Evolutionary conservation across 2,113 vertebrate genomes (phyloP).

Genomic region (Mormyrus iriodes): DNA sequence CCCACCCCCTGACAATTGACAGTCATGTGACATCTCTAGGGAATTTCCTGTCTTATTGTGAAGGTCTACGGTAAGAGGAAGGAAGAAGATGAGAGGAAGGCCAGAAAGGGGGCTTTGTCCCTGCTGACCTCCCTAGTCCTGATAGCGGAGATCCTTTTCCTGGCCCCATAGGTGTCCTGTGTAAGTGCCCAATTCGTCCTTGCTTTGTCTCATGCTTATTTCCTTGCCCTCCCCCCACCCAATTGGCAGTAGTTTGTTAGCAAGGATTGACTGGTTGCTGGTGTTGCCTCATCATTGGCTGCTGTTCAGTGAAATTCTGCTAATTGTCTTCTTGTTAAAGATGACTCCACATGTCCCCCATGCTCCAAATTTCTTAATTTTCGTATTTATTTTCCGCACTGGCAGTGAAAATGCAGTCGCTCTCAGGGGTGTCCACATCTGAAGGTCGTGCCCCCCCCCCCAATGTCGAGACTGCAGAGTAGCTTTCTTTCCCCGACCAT

Average conservation of each 20-base stretch:
- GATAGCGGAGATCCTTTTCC: background rate
- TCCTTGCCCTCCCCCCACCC: background rate
- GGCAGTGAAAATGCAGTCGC: background rate
- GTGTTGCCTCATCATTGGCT: background rate
- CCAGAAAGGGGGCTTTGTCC: background rate
- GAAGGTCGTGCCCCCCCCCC: background rate
- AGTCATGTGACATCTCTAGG: background rate
- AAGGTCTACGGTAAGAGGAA: background rate
- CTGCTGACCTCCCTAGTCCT: background rate
- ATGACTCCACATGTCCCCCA: background rate
- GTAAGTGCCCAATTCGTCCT: background rate
- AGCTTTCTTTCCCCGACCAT: background rate
- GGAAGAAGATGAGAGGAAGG: conserved; percentile 20
- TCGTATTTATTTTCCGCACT: background rate
- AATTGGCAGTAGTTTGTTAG: background rate
- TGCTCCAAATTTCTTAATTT: background rate
- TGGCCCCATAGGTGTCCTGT: background rate
- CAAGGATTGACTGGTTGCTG: background rate
- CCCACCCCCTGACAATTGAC: background rate
- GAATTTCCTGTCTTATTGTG: conserved; percentile 16
- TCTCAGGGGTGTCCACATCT: background rate
- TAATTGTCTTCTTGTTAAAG: background rate
- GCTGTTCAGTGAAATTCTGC: background rate
- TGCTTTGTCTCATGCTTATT: background rate
- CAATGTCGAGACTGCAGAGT: background rate